These are phyloP conservation scores for Brevimyrus niger DNA, from an alignment of 2,113 vertebrate species.

Conservation along the genomic window DNA sequence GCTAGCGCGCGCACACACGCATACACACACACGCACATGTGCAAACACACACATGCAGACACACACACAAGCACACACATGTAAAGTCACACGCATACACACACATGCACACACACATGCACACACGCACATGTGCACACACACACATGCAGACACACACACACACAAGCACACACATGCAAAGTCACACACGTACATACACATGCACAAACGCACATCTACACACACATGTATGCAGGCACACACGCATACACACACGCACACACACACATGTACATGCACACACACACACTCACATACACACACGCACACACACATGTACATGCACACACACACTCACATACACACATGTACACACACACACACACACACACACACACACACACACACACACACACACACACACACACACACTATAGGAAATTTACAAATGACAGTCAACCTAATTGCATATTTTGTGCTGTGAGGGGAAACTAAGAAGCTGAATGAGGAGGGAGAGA, in stretches of 20 bases:
- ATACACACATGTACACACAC: no score
- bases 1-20: background rate
- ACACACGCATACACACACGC: background rate
- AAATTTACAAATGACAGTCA: background rate
- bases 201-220: no score
- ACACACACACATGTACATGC: background rate
- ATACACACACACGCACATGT: rapidly evolving
- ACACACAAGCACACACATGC: background rate
- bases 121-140: no score
- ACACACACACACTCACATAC: background rate
- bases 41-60: background rate
- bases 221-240: no score
- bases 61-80: no score
- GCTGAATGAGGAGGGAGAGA: background rate
- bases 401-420: background rate
- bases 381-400: background rate
- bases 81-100: no score
- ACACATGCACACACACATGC: no score
- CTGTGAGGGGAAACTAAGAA: background rate
- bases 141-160: background rate
- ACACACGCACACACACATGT: background rate
- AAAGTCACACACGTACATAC: no score
- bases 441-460: background rate
- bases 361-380: no score
- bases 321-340: background rate